These are phyloP conservation scores for Clistopyga incitator DNA, from an alignment of 2,888 invertebrate species.

Conservation along the genomic window DNA sequence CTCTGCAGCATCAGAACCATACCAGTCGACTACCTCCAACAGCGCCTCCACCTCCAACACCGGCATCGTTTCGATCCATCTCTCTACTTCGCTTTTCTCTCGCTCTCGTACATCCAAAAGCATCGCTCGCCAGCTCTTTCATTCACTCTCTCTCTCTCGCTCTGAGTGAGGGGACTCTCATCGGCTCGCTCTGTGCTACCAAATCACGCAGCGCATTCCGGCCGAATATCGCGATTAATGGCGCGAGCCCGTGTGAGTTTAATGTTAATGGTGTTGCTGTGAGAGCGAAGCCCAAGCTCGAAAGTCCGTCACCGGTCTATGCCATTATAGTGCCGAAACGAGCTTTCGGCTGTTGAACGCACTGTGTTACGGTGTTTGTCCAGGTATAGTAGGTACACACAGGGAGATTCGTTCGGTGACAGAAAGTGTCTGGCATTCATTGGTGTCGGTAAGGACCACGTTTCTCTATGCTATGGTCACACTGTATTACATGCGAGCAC, in stretches of 20 bases:
- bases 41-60: conserved; percentile 14
- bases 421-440: conserved; percentile 27
- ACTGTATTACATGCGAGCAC: conserved; percentile 12
- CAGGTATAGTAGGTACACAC: conserved; percentile 9
- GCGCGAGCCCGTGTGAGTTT: conserved; percentile 65
- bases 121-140: conserved; percentile 21
- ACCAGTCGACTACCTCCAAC: conserved; percentile 10
- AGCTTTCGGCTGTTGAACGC: conserved; percentile 33
- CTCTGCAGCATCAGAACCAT: conserved; percentile 11
- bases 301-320: conserved; percentile 27
- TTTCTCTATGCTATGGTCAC: neutral
- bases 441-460: neutral
- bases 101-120: conserved; percentile 8
- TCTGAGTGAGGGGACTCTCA: neutral
- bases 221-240: conserved; percentile 77
- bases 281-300: conserved; percentile 16
- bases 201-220: conserved; percentile 76
- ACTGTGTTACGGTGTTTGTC: conserved; percentile 25
- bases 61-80: conserved; percentile 33
- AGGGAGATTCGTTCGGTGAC: conserved; percentile 14
- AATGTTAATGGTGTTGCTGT: conserved; percentile 58
- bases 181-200: conserved; percentile 53
- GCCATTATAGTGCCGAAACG: conserved; percentile 32
- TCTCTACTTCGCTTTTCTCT: conserved; percentile 28
- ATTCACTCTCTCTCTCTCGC: conserved; percentile 25